These are phyloP conservation scores for Lethrus apterus DNA, from an alignment of 1,140 invertebrate genomes.

Conservation along the genomic window DNA sequence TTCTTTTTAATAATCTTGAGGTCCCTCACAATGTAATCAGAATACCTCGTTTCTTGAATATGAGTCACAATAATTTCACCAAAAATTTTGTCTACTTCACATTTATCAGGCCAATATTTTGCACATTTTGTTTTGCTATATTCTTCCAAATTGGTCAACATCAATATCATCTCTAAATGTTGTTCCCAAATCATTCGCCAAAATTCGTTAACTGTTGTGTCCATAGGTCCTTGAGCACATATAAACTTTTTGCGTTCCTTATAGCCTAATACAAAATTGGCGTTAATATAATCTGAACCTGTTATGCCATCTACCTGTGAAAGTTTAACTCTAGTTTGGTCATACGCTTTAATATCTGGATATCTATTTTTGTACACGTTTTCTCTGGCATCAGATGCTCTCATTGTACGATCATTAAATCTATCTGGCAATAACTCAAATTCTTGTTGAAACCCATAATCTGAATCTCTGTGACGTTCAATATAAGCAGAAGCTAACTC, in stretches of 20 bases:
- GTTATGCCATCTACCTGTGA: constrained; percentile 65
- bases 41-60: constrained; percentile 65
- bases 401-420: constrained; percentile 78
- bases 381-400: constrained; percentile 78
- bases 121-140: constrained; percentile 90
- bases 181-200: constrained; percentile 99
- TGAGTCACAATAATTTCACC: constrained; percentile 73
- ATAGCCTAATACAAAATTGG: constrained; percentile 85
- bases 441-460: constrained; percentile 82
- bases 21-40: constrained; percentile 75
- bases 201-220: constrained; percentile 88
- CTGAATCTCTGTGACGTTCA: constrained; percentile 75
- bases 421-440: constrained; percentile 80
- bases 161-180: constrained; percentile 82
- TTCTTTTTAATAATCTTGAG: constrained; percentile 53
- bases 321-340: constrained; percentile 83
- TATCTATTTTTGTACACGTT: constrained; percentile 83
- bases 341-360: constrained; percentile 85
- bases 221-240: constrained; percentile 89
- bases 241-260: constrained; percentile 91
- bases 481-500: constrained; percentile 67
- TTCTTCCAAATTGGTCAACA: constrained; percentile 91
- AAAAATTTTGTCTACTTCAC: constrained; percentile 66
- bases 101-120: constrained; percentile 87
- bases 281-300: constrained; percentile 87